phyloP scores from a whole-genome alignment of 2,113 vertebrate genomes.

The Ptyas mucosa region DNA sequence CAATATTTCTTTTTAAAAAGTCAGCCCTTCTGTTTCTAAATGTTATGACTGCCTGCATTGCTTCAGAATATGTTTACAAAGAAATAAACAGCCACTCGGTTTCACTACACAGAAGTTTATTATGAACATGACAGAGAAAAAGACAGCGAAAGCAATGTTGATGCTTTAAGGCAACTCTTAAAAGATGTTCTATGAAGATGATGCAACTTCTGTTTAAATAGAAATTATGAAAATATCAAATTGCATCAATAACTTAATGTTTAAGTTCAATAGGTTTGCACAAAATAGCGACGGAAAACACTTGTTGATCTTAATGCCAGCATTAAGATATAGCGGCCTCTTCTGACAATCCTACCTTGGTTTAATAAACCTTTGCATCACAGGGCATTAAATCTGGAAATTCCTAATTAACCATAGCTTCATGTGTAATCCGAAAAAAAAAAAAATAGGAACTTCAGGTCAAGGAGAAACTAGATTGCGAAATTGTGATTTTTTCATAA shows the following conservation, averaged over 20 bases:
- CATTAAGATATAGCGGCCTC: slow-evolving; percentile 79
- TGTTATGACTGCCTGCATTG: rapidly evolving
- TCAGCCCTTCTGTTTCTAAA: background rate
- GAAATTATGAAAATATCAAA: slow-evolving; percentile 74
- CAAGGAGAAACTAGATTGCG: background rate
- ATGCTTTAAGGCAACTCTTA: slow-evolving; percentile 76
- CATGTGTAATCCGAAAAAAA: background rate
- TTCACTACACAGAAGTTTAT: slow-evolving; percentile 86
- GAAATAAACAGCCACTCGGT: slow-evolving; percentile 37
- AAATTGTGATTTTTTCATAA: background rate
- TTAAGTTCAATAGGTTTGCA: slow-evolving; percentile 66
- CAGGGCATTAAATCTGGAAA: background rate
- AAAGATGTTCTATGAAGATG: slow-evolving; percentile 73
- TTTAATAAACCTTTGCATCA: background rate
- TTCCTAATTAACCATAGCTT: background rate
- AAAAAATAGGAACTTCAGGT: background rate
- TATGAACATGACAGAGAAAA: slow-evolving; percentile 80
- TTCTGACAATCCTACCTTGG: background rate
- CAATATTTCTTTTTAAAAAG: background rate
- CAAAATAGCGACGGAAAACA: slow-evolving; percentile 70
- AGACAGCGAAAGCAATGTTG: slow-evolving; percentile 77
- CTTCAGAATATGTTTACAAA: slow-evolving; percentile 10
- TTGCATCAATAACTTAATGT: slow-evolving; percentile 90
- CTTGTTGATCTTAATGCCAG: slow-evolving; percentile 88
- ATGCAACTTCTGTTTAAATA: slow-evolving; percentile 84